A percentile compares a stretch with the other conserved stretches of the same genome.
These are phyloP conservation scores for Luscinia megarhynchos DNA, from an alignment of 2,797 vertebrate species.

Conservation along the genomic window DNA sequence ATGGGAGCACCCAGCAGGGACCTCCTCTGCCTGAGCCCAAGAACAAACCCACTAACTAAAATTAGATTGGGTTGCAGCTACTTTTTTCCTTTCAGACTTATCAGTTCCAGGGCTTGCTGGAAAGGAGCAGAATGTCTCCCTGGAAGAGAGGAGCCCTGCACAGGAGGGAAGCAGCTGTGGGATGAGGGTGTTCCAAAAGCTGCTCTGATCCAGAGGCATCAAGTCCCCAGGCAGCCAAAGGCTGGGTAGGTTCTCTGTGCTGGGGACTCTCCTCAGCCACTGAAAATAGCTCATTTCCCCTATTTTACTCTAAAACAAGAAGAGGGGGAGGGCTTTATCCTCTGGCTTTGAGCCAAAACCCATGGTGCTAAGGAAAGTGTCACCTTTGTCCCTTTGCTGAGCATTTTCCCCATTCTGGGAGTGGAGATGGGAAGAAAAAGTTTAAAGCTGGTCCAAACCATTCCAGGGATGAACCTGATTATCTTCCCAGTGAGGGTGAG, in stretches of 20 bases:
- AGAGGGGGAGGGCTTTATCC: not conserved
- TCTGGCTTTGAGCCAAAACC: not conserved
- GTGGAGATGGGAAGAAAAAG: not conserved
- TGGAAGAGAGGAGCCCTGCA: not conserved
- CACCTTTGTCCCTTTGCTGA: not conserved
- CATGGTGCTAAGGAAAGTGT: not conserved
- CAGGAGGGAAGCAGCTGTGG: not conserved
- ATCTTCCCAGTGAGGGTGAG: not conserved
- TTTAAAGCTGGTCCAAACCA: not conserved
- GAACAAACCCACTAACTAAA: not conserved
- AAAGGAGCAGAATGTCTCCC: not conserved
- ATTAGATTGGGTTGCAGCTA: not conserved
- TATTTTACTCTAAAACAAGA: not conserved
- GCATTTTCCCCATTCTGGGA: not conserved
- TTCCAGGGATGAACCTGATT: not conserved
- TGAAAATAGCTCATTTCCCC: not conserved
- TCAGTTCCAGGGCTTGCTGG: not conserved
- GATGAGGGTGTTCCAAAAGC: not conserved
- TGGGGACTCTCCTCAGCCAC: not conserved
- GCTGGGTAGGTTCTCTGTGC: not conserved
- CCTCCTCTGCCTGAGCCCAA: not conserved
- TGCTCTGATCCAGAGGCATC: not conserved
- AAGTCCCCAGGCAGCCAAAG: not conserved
- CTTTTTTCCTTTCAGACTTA: not conserved
- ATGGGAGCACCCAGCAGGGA: not conserved